These are phyloP conservation scores for Alcis repandata DNA, from an alignment of 2,888 invertebrate species.

Conservation along the genomic window DNA sequence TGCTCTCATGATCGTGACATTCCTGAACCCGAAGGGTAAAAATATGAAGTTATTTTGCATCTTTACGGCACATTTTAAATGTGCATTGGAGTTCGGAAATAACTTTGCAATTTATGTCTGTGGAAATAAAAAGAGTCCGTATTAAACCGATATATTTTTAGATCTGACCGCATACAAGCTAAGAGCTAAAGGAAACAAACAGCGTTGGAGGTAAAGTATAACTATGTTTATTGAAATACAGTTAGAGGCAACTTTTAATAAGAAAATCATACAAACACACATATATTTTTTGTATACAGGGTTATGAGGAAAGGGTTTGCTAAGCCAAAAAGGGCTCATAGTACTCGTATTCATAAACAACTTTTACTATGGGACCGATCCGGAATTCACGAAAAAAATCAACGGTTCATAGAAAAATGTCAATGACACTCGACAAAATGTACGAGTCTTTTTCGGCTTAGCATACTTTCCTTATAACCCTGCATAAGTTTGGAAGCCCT, in stretches of 20 bases:
- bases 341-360: too few relatives aligned
- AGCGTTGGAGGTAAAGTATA: constrained; percentile 3
- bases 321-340: too few relatives aligned
- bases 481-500: too few relatives aligned
- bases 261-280: too few relatives aligned
- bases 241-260: constrained; percentile 3
- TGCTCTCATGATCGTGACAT: constrained; percentile 20
- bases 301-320: too few relatives aligned
- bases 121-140: constrained; percentile 17
- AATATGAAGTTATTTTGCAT: constrained; percentile 20
- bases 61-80: constrained; percentile 7
- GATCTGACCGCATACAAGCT: constrained; percentile 19
- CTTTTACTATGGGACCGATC: too few relatives aligned
- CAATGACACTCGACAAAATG: too few relatives aligned
- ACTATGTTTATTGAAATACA: constrained; percentile 1
- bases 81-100: constrained; percentile 13
- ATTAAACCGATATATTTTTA: constrained; percentile 24
- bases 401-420: too few relatives aligned
- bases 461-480: too few relatives aligned
- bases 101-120: constrained; percentile 11
- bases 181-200: constrained; percentile 12
- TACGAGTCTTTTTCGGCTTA: too few relatives aligned
- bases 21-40: background rate
- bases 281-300: too few relatives aligned
- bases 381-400: too few relatives aligned